A percentile compares a stretch with the other conserved stretches of the same genome.
Evolutionary conservation across 2,113 vertebrate genomes (phyloP).

Genomic region (Serinus canaria): DNA sequence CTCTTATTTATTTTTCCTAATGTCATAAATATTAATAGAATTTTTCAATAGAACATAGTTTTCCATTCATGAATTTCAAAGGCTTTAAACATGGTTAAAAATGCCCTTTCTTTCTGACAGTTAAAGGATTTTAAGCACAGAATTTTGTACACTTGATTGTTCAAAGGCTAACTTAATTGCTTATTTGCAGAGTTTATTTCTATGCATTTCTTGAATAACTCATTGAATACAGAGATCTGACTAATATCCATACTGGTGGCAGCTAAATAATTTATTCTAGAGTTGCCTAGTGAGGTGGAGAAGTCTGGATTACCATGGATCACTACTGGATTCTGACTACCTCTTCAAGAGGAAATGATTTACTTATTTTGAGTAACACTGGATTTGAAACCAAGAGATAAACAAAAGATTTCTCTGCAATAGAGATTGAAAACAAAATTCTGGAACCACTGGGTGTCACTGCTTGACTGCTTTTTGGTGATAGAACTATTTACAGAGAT

Average conservation of each 20-base stretch:
- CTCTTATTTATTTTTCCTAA: not conserved
- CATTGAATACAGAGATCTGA: not conserved
- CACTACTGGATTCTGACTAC: not conserved
- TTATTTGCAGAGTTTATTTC: not conserved
- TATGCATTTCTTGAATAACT: not conserved
- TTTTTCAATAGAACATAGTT: not conserved
- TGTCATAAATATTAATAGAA: constrained; percentile 18
- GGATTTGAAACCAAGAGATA: not conserved
- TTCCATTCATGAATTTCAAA: not conserved
- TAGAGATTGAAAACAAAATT: not conserved
- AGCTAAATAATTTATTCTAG: not conserved
- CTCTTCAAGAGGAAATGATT: not conserved
- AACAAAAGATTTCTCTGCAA: not conserved
- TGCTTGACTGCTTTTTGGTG: constrained; percentile 29
- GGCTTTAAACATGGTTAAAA: not conserved
- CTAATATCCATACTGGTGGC: not conserved
- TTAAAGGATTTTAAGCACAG: not conserved
- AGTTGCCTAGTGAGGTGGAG: not conserved
- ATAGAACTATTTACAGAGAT: not conserved
- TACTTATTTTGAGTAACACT: not conserved
- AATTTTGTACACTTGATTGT: not conserved
- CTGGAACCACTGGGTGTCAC: constrained; percentile 64
- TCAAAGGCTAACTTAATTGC: not conserved
- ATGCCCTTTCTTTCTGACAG: not conserved
- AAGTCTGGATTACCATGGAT: not conserved